These are phyloP conservation scores for Mycteria americana DNA, from an alignment of 2,797 vertebrate genomes.

Conservation along the genomic window DNA sequence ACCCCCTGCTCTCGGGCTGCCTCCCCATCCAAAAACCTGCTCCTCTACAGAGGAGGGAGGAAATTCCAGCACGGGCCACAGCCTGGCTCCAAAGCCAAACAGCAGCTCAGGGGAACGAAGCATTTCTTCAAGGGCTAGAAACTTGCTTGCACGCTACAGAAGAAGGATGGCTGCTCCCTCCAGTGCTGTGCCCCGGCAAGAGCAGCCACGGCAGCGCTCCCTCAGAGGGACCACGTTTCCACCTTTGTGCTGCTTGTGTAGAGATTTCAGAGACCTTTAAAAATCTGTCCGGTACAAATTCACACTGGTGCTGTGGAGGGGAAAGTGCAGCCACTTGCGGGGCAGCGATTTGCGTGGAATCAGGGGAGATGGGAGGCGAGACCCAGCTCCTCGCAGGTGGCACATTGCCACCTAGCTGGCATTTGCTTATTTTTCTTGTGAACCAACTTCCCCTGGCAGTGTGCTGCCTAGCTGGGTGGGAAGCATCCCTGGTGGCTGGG, in stretches of 20 bases:
- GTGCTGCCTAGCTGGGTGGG: neutral
- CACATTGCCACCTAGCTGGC: neutral
- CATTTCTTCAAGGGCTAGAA: neutral
- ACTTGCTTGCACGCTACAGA: neutral
- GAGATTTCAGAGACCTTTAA: neutral
- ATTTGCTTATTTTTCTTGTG: neutral
- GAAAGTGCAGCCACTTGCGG: neutral
- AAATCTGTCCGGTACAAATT: neutral
- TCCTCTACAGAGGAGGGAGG: neutral
- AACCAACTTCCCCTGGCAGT: neutral
- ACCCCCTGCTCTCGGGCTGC: neutral
- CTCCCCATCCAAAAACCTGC: neutral
- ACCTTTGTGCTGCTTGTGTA: neutral
- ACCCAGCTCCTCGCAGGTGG: neutral
- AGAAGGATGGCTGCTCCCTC: neutral
- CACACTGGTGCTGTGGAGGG: neutral
- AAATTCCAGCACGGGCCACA: neutral
- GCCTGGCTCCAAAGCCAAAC: neutral
- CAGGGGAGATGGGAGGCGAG: neutral
- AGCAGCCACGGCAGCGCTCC: neutral
- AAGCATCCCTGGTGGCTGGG: neutral
- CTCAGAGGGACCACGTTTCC: neutral
- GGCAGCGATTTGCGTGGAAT: neutral
- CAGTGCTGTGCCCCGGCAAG: fast-evolving
- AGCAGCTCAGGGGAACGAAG: fast-evolving